Base-by-base conservation (phyloP, 1,140 invertebrate genomes). In the Papilio helenus region DNA sequence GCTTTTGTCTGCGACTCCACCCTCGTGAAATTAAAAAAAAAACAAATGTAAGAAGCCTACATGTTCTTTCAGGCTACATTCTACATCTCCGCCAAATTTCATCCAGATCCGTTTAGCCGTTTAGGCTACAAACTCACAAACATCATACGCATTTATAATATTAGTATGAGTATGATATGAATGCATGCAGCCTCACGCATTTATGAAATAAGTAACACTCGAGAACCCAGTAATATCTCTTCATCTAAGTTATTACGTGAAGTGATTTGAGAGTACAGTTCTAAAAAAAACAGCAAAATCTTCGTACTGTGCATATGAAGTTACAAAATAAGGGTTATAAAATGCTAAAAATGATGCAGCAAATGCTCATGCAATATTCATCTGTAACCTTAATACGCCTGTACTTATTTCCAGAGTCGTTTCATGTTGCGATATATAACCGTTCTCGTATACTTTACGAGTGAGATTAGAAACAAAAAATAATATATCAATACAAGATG, bases 321-420 rank as follows among this genome's bases (percentile, higher is more conserved):
- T 29, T 29, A 68, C 58, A 68, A 34, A 68, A 29, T 68, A 29
- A 68, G 61, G 23, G 23, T 68, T 29, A 68, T 68, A 68, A 68
- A 68, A 68, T 68, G 61, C 4, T 68, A 29, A 7, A 68, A 16
- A 34, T 68, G 12, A 29, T 26, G 61, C 61, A 16, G 61, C 26
- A 68, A 29, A 29, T 68, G 26, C 61, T 68, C 14, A 29, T 68
- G 61, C 61, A 68, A 68, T 68, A 68, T 68, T 68, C 61, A 68
- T 68, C 61, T 34, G 61, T 68, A 68, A 68, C 61, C 23, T 68
- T 68, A 68, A 29, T 68, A 68, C 23, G 61, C 61, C 61, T 29
- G 23, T 68, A 34, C 14, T 20, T 20, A 23, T 58, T 29, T 29
- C 26, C 23, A 29, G 61, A 68, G 61, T 68, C 26, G 26, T 68